Base-by-base conservation (phyloP, 1,140 invertebrate species). In the Nymphalis io region DNA sequence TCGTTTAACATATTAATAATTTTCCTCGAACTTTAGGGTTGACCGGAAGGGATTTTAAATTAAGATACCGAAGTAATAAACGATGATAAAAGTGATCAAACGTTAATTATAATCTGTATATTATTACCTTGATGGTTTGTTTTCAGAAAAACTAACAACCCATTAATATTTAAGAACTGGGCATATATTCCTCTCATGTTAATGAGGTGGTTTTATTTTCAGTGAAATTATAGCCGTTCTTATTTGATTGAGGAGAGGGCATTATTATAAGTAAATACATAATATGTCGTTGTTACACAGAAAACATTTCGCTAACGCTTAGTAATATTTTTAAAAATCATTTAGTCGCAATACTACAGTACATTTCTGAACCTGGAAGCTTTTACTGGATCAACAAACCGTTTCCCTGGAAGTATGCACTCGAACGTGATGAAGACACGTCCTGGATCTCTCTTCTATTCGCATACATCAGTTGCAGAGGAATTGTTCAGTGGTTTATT, bases 391-490 rank as follows among this genome's bases (percentile, higher is more conserved):
- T 79, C 38, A 72, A 48, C 46, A 70, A 66, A 20, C 60, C 27
- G 6, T 42, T 64, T 39, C 66, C 68, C 4, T 64, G 64, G 39
- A 58, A 51, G 1, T 40, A 16, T 2, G 21, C 20, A 18, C 21
- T 60, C 3, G 33, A 63, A 8, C 48, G n/a, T n/a, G 39, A 69
- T 42, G 70, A 72, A 0, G 88, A 90, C 46, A 90, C 86, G 0
- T 76, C 81, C 15, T 90, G 88, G 88, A 79, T 85, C 8, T 67
- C 85, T 0, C 70, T 89, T 0, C 59, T 88, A 13, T 70, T 90
- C 58, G 85, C 86, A 0, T 90, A 84, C 63, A 38, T 60, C 27
- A 85, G 85, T 67, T 71, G 77, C 44, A 61, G 86, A 4, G 88
- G 81, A 16, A 48, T 89, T 0, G 84, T 89, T 1, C 83, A 81